Conservation (phyloP, 2,888 invertebrate species). For the Ethmia dodecea region DNA sequence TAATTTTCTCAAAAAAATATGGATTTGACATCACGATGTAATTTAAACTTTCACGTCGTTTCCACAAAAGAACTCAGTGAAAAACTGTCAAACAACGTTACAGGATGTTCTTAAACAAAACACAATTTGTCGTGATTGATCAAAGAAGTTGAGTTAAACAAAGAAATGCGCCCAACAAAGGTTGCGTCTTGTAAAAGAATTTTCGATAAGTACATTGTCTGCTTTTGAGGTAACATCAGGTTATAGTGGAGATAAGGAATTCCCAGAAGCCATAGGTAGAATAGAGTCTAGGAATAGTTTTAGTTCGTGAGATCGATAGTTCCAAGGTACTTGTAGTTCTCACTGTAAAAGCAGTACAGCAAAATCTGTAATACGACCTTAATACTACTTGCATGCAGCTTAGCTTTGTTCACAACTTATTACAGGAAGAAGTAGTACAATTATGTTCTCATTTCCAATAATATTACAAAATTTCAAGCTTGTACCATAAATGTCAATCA, state of each 20-base stretch:
- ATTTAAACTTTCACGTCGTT: constrained; percentile 48
- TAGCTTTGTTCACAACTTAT: no score
- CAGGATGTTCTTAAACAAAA: constrained; percentile 59
- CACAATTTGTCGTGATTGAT: constrained; percentile 73
- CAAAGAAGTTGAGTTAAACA: constrained; percentile 62
- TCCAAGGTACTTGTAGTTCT: no score
- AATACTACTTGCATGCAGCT: no score
- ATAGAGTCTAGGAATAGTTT: no score
- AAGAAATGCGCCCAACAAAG: constrained; percentile 46
- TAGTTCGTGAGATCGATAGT: no score
- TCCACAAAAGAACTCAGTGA: constrained; percentile 39
- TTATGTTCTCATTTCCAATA: no score
- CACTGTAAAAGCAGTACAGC: no score
- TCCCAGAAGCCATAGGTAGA: neutral
- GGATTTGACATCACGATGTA: constrained; percentile 37
- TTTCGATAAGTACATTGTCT: constrained; percentile 21
- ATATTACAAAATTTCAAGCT: no score
- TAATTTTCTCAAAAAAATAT: no score
- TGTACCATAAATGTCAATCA: no score
- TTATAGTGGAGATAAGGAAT: neutral
- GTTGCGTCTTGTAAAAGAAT: constrained; percentile 37
- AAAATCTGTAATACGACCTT: no score
- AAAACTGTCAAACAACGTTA: constrained; percentile 62
- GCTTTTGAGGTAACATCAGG: neutral
- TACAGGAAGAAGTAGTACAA: no score